Base-by-base conservation (phyloP, 2,888 invertebrate species). In the Patella ulyssiponensis region DNA sequence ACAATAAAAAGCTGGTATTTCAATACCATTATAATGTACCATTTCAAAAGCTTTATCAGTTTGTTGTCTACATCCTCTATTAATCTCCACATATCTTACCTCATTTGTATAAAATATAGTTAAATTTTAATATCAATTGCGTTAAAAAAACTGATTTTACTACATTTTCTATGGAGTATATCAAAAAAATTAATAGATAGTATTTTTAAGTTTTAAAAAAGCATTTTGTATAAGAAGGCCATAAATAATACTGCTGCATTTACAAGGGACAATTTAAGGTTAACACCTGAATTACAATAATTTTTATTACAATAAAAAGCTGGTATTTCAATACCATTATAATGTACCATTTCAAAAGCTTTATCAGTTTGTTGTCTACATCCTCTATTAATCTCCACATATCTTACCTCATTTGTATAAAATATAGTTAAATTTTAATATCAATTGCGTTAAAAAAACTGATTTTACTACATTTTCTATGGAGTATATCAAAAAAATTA, bases 271-370 rank as follows among this genome's bases (percentile, higher is more conserved):
- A 56, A 54, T 69, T n/a, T 23, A 9, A 72, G 17, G 9, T 44
- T 20, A 53, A 56, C 64, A 17, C 75, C 64, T 70, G 69, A 69
- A 76, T 83, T 83, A 76, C 83, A 83, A 52, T 80, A 81, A 51
- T 83, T 72, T 54, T 69, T 53, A 17, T 80, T 83, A 73, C 83
- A 83, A 15, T 74, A 75, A 70, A 81, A 83, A 27, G 64, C 58
- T 12, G 54, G n/a, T 11, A 78, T 79, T 5, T 58, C 52, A 9
- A 81, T 81, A 20, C 79, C 81, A 12, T 79, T 76, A 64, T 74
- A 78, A 2, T 9, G 14, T 12, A 69, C 72, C 54, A 74, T 23
- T 15, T 64, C 75, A 20, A 53, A 73, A 53, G 80, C 77, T 7
- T 56, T 51, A 2, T 78, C 75, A 14, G 20, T 23, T 1, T 64